phyloP scores from a whole-genome alignment of 2,113 vertebrate genomes.

The Vulpes vulpes region DNA sequence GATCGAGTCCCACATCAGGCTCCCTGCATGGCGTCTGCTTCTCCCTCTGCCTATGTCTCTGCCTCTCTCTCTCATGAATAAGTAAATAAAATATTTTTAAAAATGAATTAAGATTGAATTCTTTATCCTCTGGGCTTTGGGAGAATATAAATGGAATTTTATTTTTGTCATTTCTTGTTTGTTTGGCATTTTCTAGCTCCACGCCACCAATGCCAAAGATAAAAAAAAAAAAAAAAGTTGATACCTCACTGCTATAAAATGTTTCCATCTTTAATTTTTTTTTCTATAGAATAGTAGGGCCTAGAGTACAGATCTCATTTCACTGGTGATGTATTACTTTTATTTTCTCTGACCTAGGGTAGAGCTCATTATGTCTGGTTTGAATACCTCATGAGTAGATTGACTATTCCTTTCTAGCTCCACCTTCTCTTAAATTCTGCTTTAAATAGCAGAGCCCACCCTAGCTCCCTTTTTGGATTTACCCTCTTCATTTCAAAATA shows the following conservation, averaged over 20 bases:
- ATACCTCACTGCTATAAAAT: neutral
- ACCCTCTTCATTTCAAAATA: neutral
- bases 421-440: neutral
- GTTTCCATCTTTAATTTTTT: neutral
- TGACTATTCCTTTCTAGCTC: neutral
- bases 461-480: neutral
- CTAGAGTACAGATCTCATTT: neutral
- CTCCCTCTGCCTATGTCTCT: too few species aligned
- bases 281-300: neutral
- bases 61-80: too few species aligned
- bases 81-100: neutral
- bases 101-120: neutral
- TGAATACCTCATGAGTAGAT: neutral
- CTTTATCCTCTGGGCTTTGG: neutral
- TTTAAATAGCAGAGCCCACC: neutral
- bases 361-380: neutral
- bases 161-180: neutral
- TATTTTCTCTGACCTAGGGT: neutral
- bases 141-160: neutral
- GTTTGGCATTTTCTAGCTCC: conserved; percentile 12
- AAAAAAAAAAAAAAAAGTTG: neutral
- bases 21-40: too few species aligned
- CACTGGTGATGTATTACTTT: neutral
- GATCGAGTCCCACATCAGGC: too few species aligned
- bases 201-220: neutral